These are phyloP conservation scores for Sphaerophoria taeniata DNA, from an alignment of 2,888 invertebrate species.

Conservation along the genomic window DNA sequence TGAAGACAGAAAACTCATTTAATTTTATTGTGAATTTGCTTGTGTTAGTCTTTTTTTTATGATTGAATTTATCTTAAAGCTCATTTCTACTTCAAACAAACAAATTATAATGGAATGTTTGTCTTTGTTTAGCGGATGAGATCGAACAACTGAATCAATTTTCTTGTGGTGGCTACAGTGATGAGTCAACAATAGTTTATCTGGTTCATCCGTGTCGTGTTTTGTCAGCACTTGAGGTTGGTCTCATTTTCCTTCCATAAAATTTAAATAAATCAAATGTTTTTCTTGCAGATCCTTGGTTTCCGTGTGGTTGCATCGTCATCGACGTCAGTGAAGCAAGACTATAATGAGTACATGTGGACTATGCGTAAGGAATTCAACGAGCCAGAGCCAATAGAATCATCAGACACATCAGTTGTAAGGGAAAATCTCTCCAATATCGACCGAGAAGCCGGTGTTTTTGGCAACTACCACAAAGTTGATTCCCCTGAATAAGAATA, in stretches of 20 bases:
- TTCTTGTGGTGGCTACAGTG: conserved; percentile 92
- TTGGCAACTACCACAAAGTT: conserved; percentile 82
- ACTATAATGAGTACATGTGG: conserved; percentile 96
- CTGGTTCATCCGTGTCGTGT: conserved; percentile 94
- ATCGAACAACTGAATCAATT: conserved; percentile 92
- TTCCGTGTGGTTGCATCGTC: conserved; percentile 95
- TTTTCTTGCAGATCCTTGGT: conserved; percentile 87
- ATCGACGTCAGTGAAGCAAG: conserved; percentile 92
- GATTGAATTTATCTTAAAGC: neutral
- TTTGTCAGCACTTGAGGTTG: conserved; percentile 91
- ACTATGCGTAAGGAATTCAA: conserved; percentile 94
- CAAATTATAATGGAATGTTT: neutral
- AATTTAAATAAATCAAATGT: neutral
- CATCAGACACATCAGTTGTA: conserved; percentile 84
- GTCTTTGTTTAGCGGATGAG: conserved; percentile 86
- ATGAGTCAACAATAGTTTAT: conserved; percentile 93
- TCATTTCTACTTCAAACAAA: neutral
- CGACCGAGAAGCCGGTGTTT: conserved; percentile 84
- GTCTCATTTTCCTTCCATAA: neutral
- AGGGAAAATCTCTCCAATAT: conserved; percentile 86
- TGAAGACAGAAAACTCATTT: conserved; percentile 6
- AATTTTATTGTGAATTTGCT: neutral
- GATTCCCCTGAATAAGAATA: conserved; percentile 81
- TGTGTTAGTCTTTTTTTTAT: neutral
- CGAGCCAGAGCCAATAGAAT: conserved; percentile 87